Evolutionary conservation across 2,113 vertebrate species (phyloP).

Genomic region (Mystacornis crossleyi): DNA sequence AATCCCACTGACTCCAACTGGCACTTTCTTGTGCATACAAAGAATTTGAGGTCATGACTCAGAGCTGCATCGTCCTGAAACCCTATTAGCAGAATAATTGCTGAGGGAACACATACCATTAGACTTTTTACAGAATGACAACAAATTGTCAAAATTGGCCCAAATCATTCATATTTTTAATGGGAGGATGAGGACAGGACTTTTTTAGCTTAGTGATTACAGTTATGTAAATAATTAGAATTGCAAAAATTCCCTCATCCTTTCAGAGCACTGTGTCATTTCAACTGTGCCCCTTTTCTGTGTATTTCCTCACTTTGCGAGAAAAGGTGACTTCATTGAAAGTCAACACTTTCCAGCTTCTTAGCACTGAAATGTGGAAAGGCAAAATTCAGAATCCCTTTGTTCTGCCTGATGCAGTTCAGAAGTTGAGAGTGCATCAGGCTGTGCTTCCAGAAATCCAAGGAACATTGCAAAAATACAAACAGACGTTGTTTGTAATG

Average conservation of each 20-base stretch:
- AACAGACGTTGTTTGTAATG: not conserved
- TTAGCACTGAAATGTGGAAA: not conserved
- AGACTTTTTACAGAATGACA: not conserved
- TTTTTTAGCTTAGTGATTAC: not conserved
- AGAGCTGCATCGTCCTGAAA: not conserved
- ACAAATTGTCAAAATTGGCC: not conserved
- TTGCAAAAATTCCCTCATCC: not conserved
- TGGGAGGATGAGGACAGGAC: not conserved
- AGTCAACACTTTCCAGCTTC: not conserved
- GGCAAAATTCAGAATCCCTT: not conserved
- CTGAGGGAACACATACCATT: not conserved
- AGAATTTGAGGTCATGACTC: not conserved
- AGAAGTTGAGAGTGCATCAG: not conserved
- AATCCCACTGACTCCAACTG: not conserved
- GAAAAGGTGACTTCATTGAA: not conserved
- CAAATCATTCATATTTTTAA: not conserved
- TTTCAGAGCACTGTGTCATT: not conserved
- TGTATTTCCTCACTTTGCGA: not conserved
- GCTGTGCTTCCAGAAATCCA: not conserved
- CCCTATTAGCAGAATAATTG: not conserved
- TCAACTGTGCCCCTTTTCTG: not conserved
- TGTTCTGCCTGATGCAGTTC: not conserved
- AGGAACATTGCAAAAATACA: not conserved
- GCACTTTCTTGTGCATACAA: not conserved
- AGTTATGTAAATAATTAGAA: not conserved